Evolutionary conservation across 2,113 vertebrate genomes (phyloP), one percentile per base, ranked within the genome.

Genomic region (Seriola quinqueradiata): DNA sequence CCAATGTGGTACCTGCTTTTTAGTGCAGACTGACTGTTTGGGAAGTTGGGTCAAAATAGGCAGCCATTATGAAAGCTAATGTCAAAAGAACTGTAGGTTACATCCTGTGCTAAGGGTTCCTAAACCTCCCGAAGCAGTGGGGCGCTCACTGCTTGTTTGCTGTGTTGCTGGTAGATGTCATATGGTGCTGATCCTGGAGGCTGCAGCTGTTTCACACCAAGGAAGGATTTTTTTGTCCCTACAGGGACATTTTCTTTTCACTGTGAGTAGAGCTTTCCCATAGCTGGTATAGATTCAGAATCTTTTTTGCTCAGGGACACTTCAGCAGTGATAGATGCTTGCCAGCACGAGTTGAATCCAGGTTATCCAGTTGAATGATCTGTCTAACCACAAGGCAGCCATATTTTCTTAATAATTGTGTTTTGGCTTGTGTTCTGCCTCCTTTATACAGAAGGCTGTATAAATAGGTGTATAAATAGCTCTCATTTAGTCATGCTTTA

Each of bases 241-340:
- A 40, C 23, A 12, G 38, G 48, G 54, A 50, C 64, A 67, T 63
- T 46, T 5, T 42, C 25, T 54, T 57, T 63, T 77, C 16, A 13
- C 70, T 75, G 34, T 4, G 16, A 19, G 5, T 40, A 71, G 13
- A 74, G 25, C 65, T 57, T 50, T 63, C 8, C 52, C 50, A 58
- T 28, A 75, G 48, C 77, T 42, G 28, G 23, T 50, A 8, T n/a
- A 14, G 36, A 70, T 48, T 80, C 52, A 61, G 23, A 59, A 3
- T 74, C 40, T 77, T 71, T n/a, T 67, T 75, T 77, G 40, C 76
- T 77, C 34, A 57, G 54, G n/a, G 38, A 32, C 74, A 60, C 61
- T n/a, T 58, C 4, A 46, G 36, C 65, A 58, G 11, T 60, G 52
- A 40, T 40, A 5, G 10, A 42, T 25, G 60, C 42, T 42, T 16